These are phyloP conservation scores for Stegostoma tigrinum DNA, from an alignment of 2,113 vertebrate genomes.

Conservation along the genomic window DNA sequence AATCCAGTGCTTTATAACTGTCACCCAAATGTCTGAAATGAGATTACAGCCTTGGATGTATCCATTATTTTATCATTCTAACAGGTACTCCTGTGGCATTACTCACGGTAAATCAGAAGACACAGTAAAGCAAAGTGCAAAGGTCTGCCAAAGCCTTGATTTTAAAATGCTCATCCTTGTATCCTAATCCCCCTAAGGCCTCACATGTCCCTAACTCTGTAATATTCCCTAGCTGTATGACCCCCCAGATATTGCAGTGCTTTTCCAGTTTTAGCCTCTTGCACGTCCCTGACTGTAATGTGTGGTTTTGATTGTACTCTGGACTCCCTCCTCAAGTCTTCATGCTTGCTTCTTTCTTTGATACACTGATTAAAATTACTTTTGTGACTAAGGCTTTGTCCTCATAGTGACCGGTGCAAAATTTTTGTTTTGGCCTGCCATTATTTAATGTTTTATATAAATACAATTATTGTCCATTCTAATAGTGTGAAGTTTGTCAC, in stretches of 20 bases:
- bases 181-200: not conserved
- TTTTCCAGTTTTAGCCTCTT: not conserved
- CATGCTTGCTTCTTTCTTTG: not conserved
- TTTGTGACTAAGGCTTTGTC: not conserved
- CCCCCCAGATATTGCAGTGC: not conserved
- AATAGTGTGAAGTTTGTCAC: not conserved
- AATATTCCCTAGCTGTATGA: not conserved
- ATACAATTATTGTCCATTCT: not conserved
- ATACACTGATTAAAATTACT: not conserved
- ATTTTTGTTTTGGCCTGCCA: too few relatives aligned
- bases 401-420: not conserved
- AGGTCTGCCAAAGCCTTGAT: not conserved
- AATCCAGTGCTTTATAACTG: not conserved
- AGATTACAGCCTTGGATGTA: constrained; percentile 9
- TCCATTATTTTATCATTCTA: not conserved
- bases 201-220: not conserved
- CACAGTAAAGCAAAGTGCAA: not conserved
- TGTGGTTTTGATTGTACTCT: not conserved
- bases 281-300: not conserved
- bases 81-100: not conserved
- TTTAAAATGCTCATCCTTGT: not conserved
- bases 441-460: not conserved
- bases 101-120: not conserved
- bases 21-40: constrained; percentile 29
- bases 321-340: not conserved